These are phyloP conservation scores for Turnix velox DNA, from an alignment of 2,113 vertebrate species.

Conservation along the genomic window DNA sequence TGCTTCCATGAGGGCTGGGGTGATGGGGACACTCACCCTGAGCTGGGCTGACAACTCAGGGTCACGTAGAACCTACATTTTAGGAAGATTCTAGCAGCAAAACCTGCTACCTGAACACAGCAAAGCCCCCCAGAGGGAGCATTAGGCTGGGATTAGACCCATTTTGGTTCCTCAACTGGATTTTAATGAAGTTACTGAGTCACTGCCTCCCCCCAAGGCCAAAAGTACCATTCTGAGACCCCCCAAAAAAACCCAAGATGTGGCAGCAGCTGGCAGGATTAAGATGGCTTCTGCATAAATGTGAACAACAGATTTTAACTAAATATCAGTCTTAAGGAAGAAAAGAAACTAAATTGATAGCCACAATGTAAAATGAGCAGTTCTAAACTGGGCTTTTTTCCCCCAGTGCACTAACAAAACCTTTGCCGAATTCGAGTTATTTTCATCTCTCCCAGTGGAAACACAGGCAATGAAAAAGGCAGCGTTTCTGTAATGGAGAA, in stretches of 20 bases:
- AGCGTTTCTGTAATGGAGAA: conserved; percentile 49
- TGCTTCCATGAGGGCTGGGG: too few species aligned
- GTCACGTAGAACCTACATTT: neutral
- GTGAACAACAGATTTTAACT: neutral
- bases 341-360: neutral
- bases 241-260: accelerated
- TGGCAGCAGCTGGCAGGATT: neutral
- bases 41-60: neutral
- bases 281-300: neutral
- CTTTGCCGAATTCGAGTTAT: conserved; percentile 33
- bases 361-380: conserved; percentile 33
- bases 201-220: neutral
- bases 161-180: neutral
- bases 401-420: conserved; percentile 30
- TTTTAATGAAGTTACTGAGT: neutral
- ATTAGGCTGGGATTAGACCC: neutral
- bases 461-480: conserved; percentile 60
- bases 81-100: neutral
- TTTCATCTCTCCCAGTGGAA: conserved; percentile 54
- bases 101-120: neutral
- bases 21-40: neutral
- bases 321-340: neutral
- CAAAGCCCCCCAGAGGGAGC: accelerated
- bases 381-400: neutral
- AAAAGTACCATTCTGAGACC: neutral